Evolutionary conservation across 1,140 invertebrate genomes (phyloP).

Genomic region (Hylaeus volcanicus): DNA sequence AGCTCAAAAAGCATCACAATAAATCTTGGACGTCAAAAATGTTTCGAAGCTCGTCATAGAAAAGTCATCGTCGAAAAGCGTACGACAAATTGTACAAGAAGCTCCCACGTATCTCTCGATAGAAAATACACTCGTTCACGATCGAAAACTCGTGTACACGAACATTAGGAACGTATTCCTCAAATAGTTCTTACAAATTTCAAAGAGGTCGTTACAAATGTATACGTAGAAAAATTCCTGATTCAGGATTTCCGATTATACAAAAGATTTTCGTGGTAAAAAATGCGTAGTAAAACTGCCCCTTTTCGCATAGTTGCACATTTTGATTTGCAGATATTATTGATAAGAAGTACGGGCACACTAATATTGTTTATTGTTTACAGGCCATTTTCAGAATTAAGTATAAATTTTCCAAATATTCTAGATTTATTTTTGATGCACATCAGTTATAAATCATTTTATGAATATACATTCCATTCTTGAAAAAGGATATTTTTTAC

Average conservation of each 20-base stretch:
- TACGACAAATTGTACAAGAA: constrained; percentile 2
- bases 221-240: constrained; percentile 18
- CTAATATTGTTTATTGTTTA: too few species aligned
- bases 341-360: too few species aligned
- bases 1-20: not conserved
- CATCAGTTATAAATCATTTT: too few species aligned
- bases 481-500: too few species aligned
- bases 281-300: constrained; percentile 4
- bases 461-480: too few species aligned
- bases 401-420: too few species aligned
- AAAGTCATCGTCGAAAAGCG: constrained; percentile 9
- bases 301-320: not conserved
- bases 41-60: not conserved
- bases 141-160: not conserved
- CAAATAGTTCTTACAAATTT: not conserved
- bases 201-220: constrained; percentile 16
- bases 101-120: not conserved
- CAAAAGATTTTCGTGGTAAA: constrained; percentile 3
- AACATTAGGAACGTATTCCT: not conserved
- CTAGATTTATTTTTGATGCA: too few species aligned
- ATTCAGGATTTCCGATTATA: not conserved
- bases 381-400: too few species aligned
- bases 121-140: constrained; percentile 2
- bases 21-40: not conserved
- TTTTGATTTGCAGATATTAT: not conserved